Conservation (phyloP, 2,797 vertebrate species). For the Xenopus petersii region DNA sequence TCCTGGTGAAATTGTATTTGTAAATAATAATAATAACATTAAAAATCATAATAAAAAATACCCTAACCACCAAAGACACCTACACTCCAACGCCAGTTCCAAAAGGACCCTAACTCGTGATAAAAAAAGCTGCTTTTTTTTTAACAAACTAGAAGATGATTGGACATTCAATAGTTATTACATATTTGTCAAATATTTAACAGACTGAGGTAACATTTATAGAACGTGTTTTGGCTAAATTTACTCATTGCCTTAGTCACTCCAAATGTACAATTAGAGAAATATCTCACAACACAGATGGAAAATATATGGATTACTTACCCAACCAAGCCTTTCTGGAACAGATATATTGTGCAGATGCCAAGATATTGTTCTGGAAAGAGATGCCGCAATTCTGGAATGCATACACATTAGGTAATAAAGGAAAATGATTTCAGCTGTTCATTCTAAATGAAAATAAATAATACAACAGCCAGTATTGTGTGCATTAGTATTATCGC, state of each 20-base stretch:
- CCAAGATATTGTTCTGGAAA: background rate
- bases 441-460: too few species aligned
- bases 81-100: too few species aligned
- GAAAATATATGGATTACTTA: constrained; percentile 6
- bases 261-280: constrained; percentile 14
- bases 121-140: too few species aligned
- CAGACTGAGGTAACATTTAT: constrained; percentile 4
- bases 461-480: background rate
- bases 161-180: too few species aligned
- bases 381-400: background rate
- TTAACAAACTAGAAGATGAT: too few species aligned
- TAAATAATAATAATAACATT: too few species aligned
- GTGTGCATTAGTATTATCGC: too few species aligned
- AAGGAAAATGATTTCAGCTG: background rate
- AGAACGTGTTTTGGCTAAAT: background rate
- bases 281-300: constrained; percentile 19
- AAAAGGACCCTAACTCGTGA: too few species aligned
- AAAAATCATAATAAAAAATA: too few species aligned
- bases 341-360: constrained; percentile 17
- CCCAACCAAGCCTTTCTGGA: constrained; percentile 2
- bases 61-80: too few species aligned
- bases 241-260: background rate
- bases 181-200: background rate
- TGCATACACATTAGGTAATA: background rate
- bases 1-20: too few species aligned